Conservation (phyloP, 2,888 invertebrate genomes). For the Tanytarsus gracilentus region DNA sequence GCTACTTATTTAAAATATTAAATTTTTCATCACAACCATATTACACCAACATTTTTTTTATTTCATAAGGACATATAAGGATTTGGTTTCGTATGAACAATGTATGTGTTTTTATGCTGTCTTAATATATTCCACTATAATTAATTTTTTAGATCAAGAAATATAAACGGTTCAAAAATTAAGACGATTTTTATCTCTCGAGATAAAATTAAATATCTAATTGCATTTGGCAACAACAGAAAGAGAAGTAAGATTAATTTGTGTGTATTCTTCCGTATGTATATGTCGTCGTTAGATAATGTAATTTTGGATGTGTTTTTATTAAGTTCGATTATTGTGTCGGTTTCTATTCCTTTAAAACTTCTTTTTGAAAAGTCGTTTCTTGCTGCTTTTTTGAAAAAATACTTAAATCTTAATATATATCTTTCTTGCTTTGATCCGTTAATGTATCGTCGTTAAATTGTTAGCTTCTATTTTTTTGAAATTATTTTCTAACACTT, state of each 20-base stretch:
- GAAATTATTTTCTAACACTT: neutral
- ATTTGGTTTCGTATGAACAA: slow-evolving; percentile 30
- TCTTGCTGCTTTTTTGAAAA: neutral
- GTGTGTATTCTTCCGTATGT: neutral
- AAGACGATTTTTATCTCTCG: neutral
- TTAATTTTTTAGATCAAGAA: neutral
- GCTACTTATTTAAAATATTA: slow-evolving; percentile 24
- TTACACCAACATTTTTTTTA: slow-evolving; percentile 30
- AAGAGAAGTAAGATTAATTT: slow-evolving; percentile 11
- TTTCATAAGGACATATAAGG: slow-evolving; percentile 30
- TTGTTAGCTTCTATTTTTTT: slow-evolving; percentile 18
- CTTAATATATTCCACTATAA: neutral
- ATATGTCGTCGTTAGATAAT: slow-evolving; percentile 16
- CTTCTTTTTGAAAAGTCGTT: slow-evolving; percentile 6
- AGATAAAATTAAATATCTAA: slow-evolving; percentile 15
- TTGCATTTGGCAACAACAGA: slow-evolving; percentile 29
- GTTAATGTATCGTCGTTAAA: slow-evolving; percentile 19
- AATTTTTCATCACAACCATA: slow-evolving; percentile 29
- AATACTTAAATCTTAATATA: slow-evolving; percentile 8
- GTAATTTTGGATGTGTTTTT: slow-evolving; percentile 12
- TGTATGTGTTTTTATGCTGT: neutral
- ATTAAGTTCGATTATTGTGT: slow-evolving; percentile 24
- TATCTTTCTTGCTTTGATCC: slow-evolving; percentile 16
- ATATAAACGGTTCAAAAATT: neutral
- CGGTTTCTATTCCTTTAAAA: neutral